Percentiles rank a stretch among this genome's conserved stretches.
These are phyloP conservation scores for Astreopora myriophthalma DNA, from an alignment of 64 coral and sea anemone species.

Conservation along the genomic window DNA sequence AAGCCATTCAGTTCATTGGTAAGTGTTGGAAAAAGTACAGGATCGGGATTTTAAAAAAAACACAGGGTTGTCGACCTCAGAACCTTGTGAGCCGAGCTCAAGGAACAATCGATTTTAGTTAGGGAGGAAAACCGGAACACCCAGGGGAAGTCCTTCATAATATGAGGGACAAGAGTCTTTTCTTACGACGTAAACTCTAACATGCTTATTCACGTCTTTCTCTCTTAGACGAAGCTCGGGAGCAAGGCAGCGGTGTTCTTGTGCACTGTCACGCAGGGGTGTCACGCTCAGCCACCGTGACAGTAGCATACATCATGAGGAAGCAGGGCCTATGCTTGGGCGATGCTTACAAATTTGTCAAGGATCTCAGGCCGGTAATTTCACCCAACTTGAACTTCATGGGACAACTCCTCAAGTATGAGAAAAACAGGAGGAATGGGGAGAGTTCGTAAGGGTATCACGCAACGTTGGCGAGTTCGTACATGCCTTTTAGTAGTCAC, in stretches of 20 bases:
- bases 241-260: constrained; percentile 69
- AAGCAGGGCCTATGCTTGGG: constrained; percentile 81
- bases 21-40: constrained; percentile 28
- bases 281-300: constrained; percentile 98
- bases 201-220: neutral
- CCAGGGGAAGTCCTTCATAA: too few relatives aligned
- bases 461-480: neutral
- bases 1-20: constrained; percentile 96
- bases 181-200: neutral
- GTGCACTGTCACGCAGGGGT: constrained; percentile 99
- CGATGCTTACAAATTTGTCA: constrained; percentile 97
- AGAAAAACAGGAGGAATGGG: constrained; percentile 92
- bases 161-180: neutral
- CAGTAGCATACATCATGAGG: constrained; percentile 97
- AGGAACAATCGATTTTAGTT: too few relatives aligned
- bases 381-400: constrained; percentile 99
- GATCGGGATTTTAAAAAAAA: too few relatives aligned
- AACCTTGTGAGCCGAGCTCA: too few relatives aligned
- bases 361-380: constrained; percentile 93
- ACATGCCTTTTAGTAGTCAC: neutral
- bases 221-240: constrained; percentile 85
- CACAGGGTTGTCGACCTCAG: too few relatives aligned
- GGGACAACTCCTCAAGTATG: constrained; percentile 97
- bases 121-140: too few relatives aligned
- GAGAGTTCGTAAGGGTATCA: neutral